A percentile compares a stretch with the other conserved stretches of the same genome.
Evolutionary conservation across 2,113 vertebrate species (phyloP).

Genomic region (Podarcis raffonei): DNA sequence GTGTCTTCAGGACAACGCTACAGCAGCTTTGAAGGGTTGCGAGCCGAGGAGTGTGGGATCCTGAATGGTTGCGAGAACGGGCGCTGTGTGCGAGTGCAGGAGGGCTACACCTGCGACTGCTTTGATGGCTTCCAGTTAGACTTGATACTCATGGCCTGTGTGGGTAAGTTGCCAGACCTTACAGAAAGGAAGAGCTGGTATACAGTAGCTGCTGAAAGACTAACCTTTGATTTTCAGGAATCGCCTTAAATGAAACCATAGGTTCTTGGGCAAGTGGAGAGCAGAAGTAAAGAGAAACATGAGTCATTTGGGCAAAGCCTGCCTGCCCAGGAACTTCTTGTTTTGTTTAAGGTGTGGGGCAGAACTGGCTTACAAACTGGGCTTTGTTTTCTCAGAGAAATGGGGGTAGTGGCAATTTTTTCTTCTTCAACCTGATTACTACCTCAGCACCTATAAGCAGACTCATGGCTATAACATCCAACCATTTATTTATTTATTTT

Average conservation of each 20-base stretch:
- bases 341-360: no score
- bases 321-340: no score
- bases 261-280: not conserved
- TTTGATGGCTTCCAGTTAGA: conserved; percentile 92
- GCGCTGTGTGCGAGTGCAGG: conserved; percentile 89
- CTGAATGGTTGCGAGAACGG: conserved; percentile 94
- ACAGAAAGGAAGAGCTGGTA: not conserved
- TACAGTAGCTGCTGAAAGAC: not conserved
- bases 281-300: not conserved
- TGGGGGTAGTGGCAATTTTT: no score
- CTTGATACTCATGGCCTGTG: conserved; percentile 84
- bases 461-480: no score
- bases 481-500: no score
- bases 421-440: no score
- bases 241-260: not conserved
- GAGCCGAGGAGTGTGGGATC: conserved; percentile 90
- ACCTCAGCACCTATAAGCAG: no score
- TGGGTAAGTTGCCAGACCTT: conserved; percentile 72
- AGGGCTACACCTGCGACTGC: conserved; percentile 96
- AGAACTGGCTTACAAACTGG: no score
- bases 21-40: conserved; percentile 88
- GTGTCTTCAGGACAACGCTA: conserved; percentile 71
- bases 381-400: no score
- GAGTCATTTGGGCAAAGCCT: not conserved
- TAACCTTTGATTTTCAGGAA: not conserved